Evolutionary conservation across 2,888 invertebrate species (phyloP).

Genomic region (Cinara cedri): DNA sequence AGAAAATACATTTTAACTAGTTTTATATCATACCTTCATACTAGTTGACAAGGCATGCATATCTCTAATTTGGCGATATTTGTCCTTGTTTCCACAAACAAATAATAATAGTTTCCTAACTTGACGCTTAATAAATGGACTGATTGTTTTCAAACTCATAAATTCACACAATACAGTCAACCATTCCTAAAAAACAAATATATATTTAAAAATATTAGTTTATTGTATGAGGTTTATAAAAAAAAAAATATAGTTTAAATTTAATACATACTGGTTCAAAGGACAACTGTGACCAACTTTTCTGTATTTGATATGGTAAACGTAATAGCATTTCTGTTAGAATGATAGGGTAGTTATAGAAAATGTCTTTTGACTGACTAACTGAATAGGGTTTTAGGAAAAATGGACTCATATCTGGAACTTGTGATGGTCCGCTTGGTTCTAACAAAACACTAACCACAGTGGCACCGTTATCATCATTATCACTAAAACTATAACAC

Average conservation of each 20-base stretch:
- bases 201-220: too few species aligned
- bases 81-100: constrained; percentile 93
- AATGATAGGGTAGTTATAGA: constrained; percentile 92
- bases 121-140: constrained; percentile 85
- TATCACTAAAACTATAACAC: constrained; percentile 48
- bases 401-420: constrained; percentile 95
- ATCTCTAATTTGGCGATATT: constrained; percentile 91
- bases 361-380: constrained; percentile 88
- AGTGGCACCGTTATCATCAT: constrained; percentile 55
- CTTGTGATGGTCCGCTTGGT: constrained; percentile 78
- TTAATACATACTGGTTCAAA: constrained; percentile 61
- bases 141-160: constrained; percentile 72
- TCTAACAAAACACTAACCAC: constrained; percentile 75
- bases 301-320: constrained; percentile 74
- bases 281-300: constrained; percentile 61
- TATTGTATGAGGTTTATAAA: too few species aligned
- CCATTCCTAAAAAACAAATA: constrained; percentile 67
- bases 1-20: background rate
- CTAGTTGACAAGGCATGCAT: constrained; percentile 91
- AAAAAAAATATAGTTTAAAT: background rate
- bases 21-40: constrained; percentile 68
- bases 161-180: constrained; percentile 86
- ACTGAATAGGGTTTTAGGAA: constrained; percentile 92
- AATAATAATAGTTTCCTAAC: constrained; percentile 88
- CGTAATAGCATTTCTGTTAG: constrained; percentile 93